Percentiles rank a stretch among this genome's conserved stretches.
phyloP scores from a whole-genome alignment of 2,797 vertebrate species.

The Hephaestus fuliginosus region DNA sequence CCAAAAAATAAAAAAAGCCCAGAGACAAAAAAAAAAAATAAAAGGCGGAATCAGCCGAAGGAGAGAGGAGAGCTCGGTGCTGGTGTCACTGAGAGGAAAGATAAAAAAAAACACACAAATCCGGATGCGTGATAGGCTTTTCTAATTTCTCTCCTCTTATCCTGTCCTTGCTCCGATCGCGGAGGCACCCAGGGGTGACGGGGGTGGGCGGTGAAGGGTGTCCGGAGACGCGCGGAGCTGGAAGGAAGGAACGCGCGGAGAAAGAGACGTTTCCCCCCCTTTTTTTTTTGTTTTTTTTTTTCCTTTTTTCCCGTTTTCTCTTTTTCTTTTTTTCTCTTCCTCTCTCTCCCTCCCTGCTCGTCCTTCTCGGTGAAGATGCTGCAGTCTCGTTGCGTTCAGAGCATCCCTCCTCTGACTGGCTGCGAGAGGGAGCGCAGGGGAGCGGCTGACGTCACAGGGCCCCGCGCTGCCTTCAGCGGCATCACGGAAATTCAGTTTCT shows the following conservation, averaged over 20 bases:
- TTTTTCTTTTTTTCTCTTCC: no score
- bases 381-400: slow-evolving; percentile 86
- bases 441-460: slow-evolving; percentile 85
- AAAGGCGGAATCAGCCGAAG: slow-evolving; percentile 63
- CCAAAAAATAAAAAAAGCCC: slow-evolving; percentile 48
- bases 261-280: slow-evolving; percentile 66
- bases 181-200: slow-evolving; percentile 67
- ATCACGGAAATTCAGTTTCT: background rate
- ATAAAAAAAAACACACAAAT: slow-evolving; percentile 51
- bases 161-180: slow-evolving; percentile 72
- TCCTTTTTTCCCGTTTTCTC: no score
- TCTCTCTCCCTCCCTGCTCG: slow-evolving; percentile 60
- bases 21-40: slow-evolving; percentile 41
- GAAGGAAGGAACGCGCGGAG: slow-evolving; percentile 50
- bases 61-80: slow-evolving; percentile 28
- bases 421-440: slow-evolving; percentile 80
- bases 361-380: slow-evolving; percentile 86
- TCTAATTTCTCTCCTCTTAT: slow-evolving; percentile 55
- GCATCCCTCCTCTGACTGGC: slow-evolving; percentile 87
- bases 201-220: slow-evolving; percentile 56
- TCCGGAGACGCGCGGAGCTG: slow-evolving; percentile 72
- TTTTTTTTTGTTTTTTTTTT: no score
- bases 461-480: slow-evolving; percentile 50
- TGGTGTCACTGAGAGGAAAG: no score
- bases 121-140: slow-evolving; percentile 38